Evolutionary conservation across 92 coral and sea anemone species (phyloP), one percentile per base, ranked within the genome.

Genomic region (Virgularia gustaviana): DNA sequence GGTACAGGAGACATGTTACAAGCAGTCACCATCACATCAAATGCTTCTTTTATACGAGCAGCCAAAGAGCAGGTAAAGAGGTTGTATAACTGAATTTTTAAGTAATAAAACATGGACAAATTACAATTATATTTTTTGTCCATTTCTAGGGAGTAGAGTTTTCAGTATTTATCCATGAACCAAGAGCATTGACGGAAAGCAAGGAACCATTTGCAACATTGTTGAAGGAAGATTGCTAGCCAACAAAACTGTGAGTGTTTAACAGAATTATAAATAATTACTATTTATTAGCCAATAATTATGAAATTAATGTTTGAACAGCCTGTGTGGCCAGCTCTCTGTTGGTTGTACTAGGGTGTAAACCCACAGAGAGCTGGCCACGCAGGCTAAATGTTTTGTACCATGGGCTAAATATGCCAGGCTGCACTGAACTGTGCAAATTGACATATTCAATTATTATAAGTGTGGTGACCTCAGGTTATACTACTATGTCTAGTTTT

Each of bases 1-100:
- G 97, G 97, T 13, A 91, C 97, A 53, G 97, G 97, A 20, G 97
- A 91, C 57, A 80, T 77, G 11, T 20, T 91, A 24, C 85, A 84
- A 65, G 97, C 97, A 6, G 78, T 83, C 32, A 91, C 97, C 30
- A 73, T 81, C 20, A 89, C 96, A 9, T 95, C 97, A 20, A 91
- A 91, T 82, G 83, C 81, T 27, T 83, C 96, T 15, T 91, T 91
- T 78, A 88, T 87, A 31, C 80, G 97, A 10, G 97, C 89, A 57
- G 96, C 97, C 1, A 70, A 63, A 30, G 85, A 85, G 65, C 97
- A 91, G 90, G 97, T 91, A 63, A 22, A 11, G 19, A 10, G 4
- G 12, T 30, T 32, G 42, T 8, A 0, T 15, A 42, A n/a, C 9
- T 41, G n/a, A 16, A 12, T 35, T 39, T 0, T 60, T 60, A 19